Conservation (phyloP, 2,113 vertebrate genomes). For the Siniperca knerii region DNA sequence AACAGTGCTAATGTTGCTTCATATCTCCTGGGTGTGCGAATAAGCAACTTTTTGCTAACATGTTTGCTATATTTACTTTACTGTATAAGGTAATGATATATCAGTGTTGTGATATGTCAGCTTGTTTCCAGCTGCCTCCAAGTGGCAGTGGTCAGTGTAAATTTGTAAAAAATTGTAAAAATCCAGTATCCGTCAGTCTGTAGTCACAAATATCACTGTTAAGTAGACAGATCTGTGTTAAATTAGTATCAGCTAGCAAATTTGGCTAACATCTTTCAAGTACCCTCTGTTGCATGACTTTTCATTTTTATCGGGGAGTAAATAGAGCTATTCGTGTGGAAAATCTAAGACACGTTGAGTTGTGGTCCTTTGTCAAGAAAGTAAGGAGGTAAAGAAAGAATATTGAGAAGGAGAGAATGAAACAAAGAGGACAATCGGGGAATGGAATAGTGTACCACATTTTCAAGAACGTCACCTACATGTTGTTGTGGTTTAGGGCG, state of each 20-base stretch:
- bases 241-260: neutral
- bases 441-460: neutral
- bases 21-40: neutral
- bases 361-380: conserved; percentile 16
- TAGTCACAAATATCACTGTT: neutral
- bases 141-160: too few species aligned
- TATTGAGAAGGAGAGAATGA: neutral
- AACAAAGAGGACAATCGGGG: neutral
- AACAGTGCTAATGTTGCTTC: neutral
- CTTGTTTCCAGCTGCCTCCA: neutral
- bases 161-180: too few species aligned
- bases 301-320: neutral
- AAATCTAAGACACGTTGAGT: conserved; percentile 1
- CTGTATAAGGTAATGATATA: too few species aligned
- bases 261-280: neutral
- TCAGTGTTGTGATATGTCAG: neutral
- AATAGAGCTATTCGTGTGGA: neutral
- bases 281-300: neutral
- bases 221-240: neutral
- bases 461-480: conserved; percentile 34
- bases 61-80: neutral
- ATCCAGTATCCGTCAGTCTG: too few species aligned
- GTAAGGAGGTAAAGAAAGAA: neutral
- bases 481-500: conserved; percentile 44
- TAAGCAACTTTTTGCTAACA: neutral